These are phyloP conservation scores for Erynnis tages DNA, from an alignment of 2,888 invertebrate genomes.

Conservation along the genomic window DNA sequence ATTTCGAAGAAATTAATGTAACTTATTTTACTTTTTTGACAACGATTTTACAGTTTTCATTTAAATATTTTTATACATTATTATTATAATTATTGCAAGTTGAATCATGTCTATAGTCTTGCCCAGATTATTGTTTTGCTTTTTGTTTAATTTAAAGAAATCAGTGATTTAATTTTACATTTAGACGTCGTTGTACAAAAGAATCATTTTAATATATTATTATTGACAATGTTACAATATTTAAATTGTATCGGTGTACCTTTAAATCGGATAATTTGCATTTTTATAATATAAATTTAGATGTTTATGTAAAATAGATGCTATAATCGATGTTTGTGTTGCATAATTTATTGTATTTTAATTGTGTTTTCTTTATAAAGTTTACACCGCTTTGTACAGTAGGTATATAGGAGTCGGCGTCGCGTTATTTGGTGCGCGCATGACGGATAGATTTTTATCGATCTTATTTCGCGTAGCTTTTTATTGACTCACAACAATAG, in stretches of 20 bases:
- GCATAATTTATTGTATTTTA: conserved; percentile 75
- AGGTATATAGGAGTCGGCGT: conserved; percentile 32
- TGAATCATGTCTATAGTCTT: conserved; percentile 63
- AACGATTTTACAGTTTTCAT: background rate
- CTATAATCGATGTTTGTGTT: conserved; percentile 62
- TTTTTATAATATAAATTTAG: conserved; percentile 47
- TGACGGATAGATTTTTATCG: conserved; percentile 7
- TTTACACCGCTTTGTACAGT: conserved; percentile 66
- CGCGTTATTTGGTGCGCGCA: conserved; percentile 2
- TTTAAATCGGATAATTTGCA: conserved; percentile 40
- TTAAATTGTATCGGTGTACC: conserved; percentile 31
- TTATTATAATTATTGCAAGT: conserved; percentile 44
- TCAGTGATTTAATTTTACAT: conserved; percentile 33
- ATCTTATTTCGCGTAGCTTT: conserved; percentile 30
- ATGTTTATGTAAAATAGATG: conserved; percentile 41
- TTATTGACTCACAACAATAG: conserved; percentile 50
- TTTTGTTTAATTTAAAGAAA: conserved; percentile 43
- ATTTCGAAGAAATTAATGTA: conserved; percentile 63
- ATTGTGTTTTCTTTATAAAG: conserved; percentile 61
- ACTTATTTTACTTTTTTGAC: conserved; percentile 2
- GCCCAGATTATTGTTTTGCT: conserved; percentile 50
- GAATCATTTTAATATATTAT: conserved; percentile 22
- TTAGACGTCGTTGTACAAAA: conserved; percentile 29
- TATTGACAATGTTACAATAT: conserved; percentile 22
- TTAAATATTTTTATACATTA: conserved; percentile 22